Percentiles rank a stretch among this genome's conserved stretches.
Conservation (phyloP, 2,797 vertebrate genomes). For the Paedocypris micromegethes region DNA sequence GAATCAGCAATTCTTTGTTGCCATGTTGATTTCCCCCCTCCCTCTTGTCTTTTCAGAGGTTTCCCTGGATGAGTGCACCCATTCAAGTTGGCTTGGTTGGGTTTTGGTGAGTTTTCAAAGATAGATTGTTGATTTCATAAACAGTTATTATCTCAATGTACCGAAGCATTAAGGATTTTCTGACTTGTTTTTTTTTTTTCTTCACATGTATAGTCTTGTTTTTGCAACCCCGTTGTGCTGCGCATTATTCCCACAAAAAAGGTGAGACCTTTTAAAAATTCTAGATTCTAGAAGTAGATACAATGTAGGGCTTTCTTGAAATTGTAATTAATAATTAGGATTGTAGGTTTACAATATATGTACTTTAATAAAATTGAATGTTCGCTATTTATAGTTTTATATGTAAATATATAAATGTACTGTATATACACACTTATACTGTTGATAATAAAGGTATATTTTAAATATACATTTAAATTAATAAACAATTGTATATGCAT, state of each 20-base stretch:
- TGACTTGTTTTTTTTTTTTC: slow-evolving; percentile 31
- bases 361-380: too few species aligned
- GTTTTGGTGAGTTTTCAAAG: slow-evolving; percentile 85
- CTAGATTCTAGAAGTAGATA: too few species aligned
- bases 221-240: slow-evolving; percentile 97
- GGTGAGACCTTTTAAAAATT: slow-evolving; percentile 61
- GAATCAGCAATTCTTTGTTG: slow-evolving; percentile 52
- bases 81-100: slow-evolving; percentile 96
- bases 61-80: slow-evolving; percentile 97
- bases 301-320: too few species aligned
- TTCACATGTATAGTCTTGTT: slow-evolving; percentile 75
- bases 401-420: too few species aligned
- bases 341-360: too few species aligned
- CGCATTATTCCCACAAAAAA: slow-evolving; percentile 95
- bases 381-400: too few species aligned
- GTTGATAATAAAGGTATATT: too few species aligned
- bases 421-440: too few species aligned
- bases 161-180: background rate
- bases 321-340: too few species aligned
- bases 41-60: slow-evolving; percentile 75
- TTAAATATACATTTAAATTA: too few species aligned
- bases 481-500: too few species aligned
- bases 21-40: slow-evolving; percentile 44
- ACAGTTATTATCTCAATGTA: slow-evolving; percentile 19
- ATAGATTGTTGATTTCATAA: slow-evolving; percentile 49